phyloP scores from a whole-genome alignment of 2,113 vertebrate species.

The Callipepla californica region DNA sequence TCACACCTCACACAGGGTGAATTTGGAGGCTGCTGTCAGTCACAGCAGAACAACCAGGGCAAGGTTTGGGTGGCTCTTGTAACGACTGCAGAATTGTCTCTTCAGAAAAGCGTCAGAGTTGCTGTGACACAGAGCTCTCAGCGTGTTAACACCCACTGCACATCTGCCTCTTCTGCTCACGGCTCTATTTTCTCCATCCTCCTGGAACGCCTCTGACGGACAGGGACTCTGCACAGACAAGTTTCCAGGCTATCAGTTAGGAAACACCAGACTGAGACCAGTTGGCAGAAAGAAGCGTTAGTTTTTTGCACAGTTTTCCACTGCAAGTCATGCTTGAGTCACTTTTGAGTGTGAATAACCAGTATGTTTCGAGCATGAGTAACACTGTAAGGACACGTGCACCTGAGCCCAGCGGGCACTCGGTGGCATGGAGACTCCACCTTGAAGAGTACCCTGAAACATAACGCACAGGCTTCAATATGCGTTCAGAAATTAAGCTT shows the following conservation, averaged over 20 bases:
- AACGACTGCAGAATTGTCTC: fast-evolving
- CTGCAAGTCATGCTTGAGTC: neutral
- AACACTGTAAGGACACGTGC: neutral
- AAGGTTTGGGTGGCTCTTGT: neutral
- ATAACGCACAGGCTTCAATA: neutral
- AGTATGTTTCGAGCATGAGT: neutral
- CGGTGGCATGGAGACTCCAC: neutral
- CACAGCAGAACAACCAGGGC: fast-evolving
- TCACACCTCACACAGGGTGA: neutral
- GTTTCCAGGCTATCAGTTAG: neutral
- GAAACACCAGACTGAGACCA: neutral
- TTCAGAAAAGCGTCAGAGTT: fast-evolving
- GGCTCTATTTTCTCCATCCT: neutral
- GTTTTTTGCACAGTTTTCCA: neutral
- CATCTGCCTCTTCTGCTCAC: neutral
- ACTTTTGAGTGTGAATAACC: neutral
- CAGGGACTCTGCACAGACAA: neutral
- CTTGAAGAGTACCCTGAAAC: neutral
- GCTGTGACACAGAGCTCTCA: fast-evolving
- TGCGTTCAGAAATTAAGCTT: fast-evolving
- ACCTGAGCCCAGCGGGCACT: neutral
- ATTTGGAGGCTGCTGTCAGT: neutral
- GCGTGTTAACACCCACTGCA: neutral
- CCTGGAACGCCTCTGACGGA: neutral
- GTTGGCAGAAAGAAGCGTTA: neutral